Percentiles rank a stretch among this genome's conserved stretches.
Evolutionary conservation across 2,888 invertebrate species (phyloP).

Genomic region (Fragum fragum): DNA sequence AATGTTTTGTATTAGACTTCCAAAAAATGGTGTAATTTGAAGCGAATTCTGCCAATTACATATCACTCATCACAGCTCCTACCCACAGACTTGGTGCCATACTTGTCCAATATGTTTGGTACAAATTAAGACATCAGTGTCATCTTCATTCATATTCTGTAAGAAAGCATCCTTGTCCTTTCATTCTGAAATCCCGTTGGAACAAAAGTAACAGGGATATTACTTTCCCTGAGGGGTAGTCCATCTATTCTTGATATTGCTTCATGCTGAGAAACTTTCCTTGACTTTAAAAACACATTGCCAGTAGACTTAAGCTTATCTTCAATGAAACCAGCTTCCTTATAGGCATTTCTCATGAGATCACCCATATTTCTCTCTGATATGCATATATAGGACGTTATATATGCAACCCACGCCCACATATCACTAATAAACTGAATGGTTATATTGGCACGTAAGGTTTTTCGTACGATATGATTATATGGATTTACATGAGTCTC

Average conservation of each 20-base stretch:
- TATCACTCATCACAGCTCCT: no score
- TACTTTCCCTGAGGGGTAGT: conserved; percentile 47
- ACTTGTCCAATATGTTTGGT: conserved; percentile 59
- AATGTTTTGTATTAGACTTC: not conserved
- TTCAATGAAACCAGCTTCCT: conserved; percentile 35
- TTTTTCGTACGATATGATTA: conserved; percentile 48
- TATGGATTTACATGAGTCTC: conserved; percentile 47
- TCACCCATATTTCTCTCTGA: conserved; percentile 51
- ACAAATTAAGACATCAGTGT: conserved; percentile 57
- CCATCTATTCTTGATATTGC: conserved; percentile 42
- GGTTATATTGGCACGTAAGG: conserved; percentile 18
- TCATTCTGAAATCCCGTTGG: conserved; percentile 48
- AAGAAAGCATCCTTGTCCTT: conserved; percentile 45
- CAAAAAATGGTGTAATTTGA: conserved; percentile 31
- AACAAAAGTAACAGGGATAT: conserved; percentile 47
- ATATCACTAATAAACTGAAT: conserved; percentile 45
- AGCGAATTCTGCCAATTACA: conserved; percentile 60
- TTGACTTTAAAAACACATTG: conserved; percentile 40
- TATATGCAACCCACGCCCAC: conserved; percentile 52
- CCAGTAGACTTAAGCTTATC: conserved; percentile 37
- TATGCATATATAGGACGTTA: conserved; percentile 45
- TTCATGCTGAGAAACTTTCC: conserved; percentile 64
- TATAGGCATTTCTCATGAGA: conserved; percentile 53
- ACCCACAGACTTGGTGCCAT: conserved; percentile 51
- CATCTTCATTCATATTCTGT: conserved; percentile 49